A percentile compares a stretch with the other conserved stretches of the same genome.
phyloP scores from a whole-genome alignment of 1,140 invertebrate genomes.

The Euglossa dilemma region DNA sequence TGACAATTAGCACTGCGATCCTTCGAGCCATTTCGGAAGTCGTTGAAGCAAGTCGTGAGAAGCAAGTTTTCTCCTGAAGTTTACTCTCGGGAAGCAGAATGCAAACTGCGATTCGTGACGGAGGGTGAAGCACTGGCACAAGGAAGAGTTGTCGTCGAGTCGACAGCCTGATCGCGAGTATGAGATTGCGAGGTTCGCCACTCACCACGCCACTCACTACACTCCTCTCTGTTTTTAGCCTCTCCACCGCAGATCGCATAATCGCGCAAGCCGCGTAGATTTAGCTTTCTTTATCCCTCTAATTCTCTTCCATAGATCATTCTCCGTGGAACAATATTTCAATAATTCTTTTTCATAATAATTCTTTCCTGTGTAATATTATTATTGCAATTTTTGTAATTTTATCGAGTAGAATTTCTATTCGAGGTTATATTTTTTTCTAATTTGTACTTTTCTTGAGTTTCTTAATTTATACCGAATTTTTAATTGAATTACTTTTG shows the following conservation, averaged over 20 bases:
- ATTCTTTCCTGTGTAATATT: no score
- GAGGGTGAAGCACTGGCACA: constrained; percentile 41
- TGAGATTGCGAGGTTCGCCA: constrained; percentile 46
- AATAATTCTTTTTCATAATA: not conserved
- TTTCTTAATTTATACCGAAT: no score
- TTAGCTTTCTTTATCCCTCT: not conserved
- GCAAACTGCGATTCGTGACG: constrained; percentile 32
- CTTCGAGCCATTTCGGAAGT: constrained; percentile 60
- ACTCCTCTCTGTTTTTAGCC: not conserved
- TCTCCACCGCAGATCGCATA: not conserved
- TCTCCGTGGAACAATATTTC: not conserved
- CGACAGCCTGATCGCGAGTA: constrained; percentile 59
- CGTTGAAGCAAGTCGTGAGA: not conserved
- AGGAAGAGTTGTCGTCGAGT: constrained; percentile 51
- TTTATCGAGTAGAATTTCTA: no score
- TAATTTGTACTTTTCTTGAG: no score
- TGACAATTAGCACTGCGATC: constrained; percentile 36
- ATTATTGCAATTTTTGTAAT: no score
- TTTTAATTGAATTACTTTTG: no score
- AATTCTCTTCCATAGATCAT: not conserved
- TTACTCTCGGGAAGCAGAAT: constrained; percentile 21
- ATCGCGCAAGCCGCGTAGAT: constrained; percentile 18
- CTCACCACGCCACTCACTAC: constrained; percentile 36
- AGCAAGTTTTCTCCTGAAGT: not conserved
- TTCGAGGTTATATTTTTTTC: no score